phyloP scores from a whole-genome alignment of 2,797 vertebrate genomes.

The Adelosebastes latens region DNA sequence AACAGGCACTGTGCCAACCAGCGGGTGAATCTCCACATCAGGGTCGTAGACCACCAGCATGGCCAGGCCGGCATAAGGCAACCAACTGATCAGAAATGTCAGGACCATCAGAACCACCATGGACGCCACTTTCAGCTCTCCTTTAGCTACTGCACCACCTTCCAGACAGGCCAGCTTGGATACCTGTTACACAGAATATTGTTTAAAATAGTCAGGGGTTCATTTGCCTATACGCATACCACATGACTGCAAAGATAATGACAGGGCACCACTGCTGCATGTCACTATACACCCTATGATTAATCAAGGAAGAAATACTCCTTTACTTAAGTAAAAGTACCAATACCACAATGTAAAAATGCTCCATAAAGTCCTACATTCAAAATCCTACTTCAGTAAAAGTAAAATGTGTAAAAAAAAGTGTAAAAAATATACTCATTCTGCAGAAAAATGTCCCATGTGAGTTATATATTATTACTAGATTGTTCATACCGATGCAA shows the following conservation, averaged over 20 bases:
- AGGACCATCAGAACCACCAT: slow-evolving; percentile 79
- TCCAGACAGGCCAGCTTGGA: slow-evolving; percentile 71
- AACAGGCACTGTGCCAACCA: slow-evolving; percentile 75
- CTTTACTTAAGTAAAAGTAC: neutral
- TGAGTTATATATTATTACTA: neutral
- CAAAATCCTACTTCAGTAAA: neutral
- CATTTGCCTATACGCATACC: rapidly evolving
- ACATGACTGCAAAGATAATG: neutral
- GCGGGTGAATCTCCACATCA: slow-evolving; percentile 65
- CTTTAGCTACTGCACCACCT: slow-evolving; percentile 74
- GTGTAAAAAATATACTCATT: neutral
- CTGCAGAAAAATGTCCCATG: neutral
- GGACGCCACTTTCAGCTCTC: slow-evolving; percentile 62
- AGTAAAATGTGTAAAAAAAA: neutral
- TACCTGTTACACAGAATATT: slow-evolving; percentile 56
- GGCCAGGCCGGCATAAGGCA: slow-evolving; percentile 77
- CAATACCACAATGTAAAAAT: no score
- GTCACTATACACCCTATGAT: neutral
- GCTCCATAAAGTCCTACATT: neutral
- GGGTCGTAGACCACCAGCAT: slow-evolving; percentile 69
- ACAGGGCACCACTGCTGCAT: neutral
- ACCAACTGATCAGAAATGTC: slow-evolving; percentile 79
- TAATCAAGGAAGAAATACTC: neutral
- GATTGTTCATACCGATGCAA: neutral
- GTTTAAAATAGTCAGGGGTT: neutral